phyloP scores from a whole-genome alignment of 2,888 invertebrate genomes.

The Phalangium opilio region DNA sequence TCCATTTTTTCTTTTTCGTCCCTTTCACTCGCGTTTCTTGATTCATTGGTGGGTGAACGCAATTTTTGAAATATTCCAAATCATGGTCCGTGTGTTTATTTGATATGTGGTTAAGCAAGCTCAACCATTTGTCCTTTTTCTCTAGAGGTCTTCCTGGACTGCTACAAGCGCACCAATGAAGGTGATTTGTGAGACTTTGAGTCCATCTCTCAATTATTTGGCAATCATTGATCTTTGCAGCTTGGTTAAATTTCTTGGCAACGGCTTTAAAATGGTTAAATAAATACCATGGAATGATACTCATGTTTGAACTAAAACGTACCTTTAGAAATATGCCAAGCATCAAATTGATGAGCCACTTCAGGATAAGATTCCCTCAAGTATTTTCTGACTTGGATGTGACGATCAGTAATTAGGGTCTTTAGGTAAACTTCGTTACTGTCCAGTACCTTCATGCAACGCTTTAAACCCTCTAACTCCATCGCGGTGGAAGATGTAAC shows the following conservation, averaged over 20 bases:
- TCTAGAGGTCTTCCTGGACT: neutral
- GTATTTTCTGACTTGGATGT: neutral
- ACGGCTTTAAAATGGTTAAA: too few relatives aligned
- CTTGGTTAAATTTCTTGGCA: too few relatives aligned
- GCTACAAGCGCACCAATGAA: neutral
- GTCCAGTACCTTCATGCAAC: neutral
- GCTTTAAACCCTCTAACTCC: neutral
- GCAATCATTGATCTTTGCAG: too few relatives aligned
- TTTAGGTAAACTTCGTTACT: neutral
- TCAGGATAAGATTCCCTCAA: neutral
- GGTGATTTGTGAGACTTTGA: neutral
- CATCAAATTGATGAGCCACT: neutral
- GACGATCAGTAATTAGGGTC: neutral
- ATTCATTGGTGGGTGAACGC: too few relatives aligned
- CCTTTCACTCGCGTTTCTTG: too few relatives aligned
- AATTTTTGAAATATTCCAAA: too few relatives aligned
- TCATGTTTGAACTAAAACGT: too few relatives aligned
- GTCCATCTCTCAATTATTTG: neutral
- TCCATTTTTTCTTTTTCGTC: too few relatives aligned
- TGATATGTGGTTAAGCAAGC: neutral
- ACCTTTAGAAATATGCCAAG: neutral
- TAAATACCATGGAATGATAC: too few relatives aligned
- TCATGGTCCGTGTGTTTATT: neutral
- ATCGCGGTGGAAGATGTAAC: neutral
- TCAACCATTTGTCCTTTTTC: neutral